These are phyloP conservation scores for Xestia c-nigrum DNA, from an alignment of 2,888 invertebrate genomes.

Conservation along the genomic window DNA sequence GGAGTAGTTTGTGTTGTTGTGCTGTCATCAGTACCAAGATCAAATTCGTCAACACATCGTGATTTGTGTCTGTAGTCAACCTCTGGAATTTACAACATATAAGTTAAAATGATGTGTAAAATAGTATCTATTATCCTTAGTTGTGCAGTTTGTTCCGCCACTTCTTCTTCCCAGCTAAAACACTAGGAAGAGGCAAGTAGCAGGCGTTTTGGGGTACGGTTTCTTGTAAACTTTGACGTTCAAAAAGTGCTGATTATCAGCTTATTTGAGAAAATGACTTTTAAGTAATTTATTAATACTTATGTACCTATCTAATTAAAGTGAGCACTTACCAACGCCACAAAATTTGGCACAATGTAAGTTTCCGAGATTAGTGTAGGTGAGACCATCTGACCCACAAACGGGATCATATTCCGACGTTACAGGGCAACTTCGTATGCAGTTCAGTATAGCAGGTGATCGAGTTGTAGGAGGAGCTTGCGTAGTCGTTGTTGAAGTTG, in stretches of 20 bases:
- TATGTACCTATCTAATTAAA: background rate
- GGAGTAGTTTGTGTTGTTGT: conserved; percentile 7
- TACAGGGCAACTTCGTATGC: conserved; percentile 75
- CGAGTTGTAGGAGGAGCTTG: conserved; percentile 4
- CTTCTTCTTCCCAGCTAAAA: background rate
- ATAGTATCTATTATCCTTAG: background rate
- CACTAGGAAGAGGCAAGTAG: background rate
- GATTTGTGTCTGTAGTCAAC: conserved; percentile 53
- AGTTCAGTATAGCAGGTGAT: conserved; percentile 46
- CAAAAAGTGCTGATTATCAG: background rate
- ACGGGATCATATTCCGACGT: conserved; percentile 85
- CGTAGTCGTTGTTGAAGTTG: conserved; percentile 31
- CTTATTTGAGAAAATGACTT: background rate
- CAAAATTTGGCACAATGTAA: conserved; percentile 81
- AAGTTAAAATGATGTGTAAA: background rate
- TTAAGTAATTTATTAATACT: no score
- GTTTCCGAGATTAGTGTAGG: conserved; percentile 79
- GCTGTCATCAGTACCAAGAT: conserved; percentile 28
- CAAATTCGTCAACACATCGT: conserved; percentile 45
- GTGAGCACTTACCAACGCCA: conserved; percentile 80
- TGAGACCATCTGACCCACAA: conserved; percentile 81
- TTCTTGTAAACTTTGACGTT: background rate
- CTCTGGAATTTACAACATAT: conserved; percentile 51
- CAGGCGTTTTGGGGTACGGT: background rate
- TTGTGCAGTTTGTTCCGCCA: background rate